phyloP scores from a whole-genome alignment of 2,797 vertebrate species.

The Scarus forsteni region DNA sequence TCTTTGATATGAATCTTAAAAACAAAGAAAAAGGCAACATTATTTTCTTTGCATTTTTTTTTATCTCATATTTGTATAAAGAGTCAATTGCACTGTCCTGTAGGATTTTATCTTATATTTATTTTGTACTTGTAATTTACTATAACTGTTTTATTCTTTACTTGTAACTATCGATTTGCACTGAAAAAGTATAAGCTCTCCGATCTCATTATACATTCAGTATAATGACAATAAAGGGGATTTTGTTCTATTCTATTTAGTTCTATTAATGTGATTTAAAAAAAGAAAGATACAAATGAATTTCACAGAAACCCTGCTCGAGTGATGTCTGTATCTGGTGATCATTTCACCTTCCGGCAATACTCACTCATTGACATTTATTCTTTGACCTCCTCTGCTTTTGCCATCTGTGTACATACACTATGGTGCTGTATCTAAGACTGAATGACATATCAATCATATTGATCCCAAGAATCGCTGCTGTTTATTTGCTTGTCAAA shows the following conservation, averaged over 20 bases:
- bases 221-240: no score
- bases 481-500: slow-evolving; percentile 81
- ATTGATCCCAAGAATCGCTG: slow-evolving; percentile 72
- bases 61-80: no score
- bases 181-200: no score
- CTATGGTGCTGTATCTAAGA: slow-evolving; percentile 40
- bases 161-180: no score
- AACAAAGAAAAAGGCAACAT: no score
- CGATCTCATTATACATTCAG: no score
- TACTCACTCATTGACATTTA: slow-evolving; percentile 44
- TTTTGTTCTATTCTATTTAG: background rate
- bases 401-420: slow-evolving; percentile 44
- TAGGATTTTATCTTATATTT: no score
- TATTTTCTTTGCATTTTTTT: no score
- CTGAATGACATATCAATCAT: slow-evolving; percentile 63
- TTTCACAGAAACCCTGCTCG: background rate
- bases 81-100: no score
- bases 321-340: background rate
- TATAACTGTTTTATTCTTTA: no score
- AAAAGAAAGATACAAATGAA: background rate
- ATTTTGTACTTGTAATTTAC: no score
- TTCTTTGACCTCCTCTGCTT: slow-evolving; percentile 51
- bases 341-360: slow-evolving; percentile 13
- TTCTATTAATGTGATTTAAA: background rate
- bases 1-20: no score